These are phyloP conservation scores for Sinocyclocheilus rhinocerous DNA, from an alignment of 2,113 vertebrate genomes.

Conservation along the genomic window DNA sequence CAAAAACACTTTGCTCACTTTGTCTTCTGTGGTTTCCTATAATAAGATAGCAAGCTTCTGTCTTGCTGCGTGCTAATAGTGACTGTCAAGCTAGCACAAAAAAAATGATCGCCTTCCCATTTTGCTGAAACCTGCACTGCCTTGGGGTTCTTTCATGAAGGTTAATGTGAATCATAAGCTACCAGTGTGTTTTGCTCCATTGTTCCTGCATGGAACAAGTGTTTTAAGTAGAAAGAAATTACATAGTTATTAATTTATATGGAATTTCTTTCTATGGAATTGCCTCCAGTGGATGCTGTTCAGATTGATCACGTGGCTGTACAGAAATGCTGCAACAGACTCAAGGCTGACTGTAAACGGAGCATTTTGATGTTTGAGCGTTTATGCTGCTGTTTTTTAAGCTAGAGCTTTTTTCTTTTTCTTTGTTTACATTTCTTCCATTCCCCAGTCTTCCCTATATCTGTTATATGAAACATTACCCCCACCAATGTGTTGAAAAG, in stretches of 20 bases:
- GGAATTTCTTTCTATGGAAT: neutral
- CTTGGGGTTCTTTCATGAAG: constrained; percentile 18
- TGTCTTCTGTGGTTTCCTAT: neutral
- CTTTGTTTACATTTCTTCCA: no score
- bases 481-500: no score
- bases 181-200: neutral
- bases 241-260: neutral
- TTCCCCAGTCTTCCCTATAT: no score
- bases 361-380: neutral
- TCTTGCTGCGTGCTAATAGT: constrained; percentile 1
- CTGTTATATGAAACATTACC: no score
- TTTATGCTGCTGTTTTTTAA: no score
- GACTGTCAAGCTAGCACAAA: neutral
- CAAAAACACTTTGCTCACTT: neutral
- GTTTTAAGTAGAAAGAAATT: neutral
- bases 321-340: neutral
- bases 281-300: neutral
- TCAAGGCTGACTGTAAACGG: neutral
- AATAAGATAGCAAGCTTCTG: neutral
- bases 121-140: constrained; percentile 17
- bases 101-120: neutral
- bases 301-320: neutral
- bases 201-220: neutral
- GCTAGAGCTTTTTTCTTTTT: no score
- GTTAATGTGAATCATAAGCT: neutral